Base-by-base conservation (phyloP, 2,113 vertebrate species). In the Marmota monax region DNA sequence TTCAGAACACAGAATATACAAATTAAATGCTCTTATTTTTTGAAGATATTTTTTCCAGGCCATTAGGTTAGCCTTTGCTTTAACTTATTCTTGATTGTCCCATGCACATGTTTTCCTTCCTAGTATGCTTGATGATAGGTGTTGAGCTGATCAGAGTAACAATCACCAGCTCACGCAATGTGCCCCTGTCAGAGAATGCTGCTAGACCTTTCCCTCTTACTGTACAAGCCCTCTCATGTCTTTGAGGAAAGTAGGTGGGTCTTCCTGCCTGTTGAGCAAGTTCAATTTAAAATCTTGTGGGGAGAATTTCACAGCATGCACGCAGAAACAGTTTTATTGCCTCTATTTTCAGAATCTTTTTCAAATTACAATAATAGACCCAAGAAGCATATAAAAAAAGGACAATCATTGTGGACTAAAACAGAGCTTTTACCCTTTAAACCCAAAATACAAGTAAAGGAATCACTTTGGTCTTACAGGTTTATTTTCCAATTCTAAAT, bases 311-410 rank as follows among this genome's bases (percentile, higher is more conserved):
- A 96, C 96, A 97, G 96, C 88, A 91, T 86, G 95, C 42, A 53
- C 92, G 78, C 79, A 91, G 85, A 95, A 94, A 94, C 45, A 90
- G 17, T 93, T 96, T 97, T 97, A 97, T 90, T 89, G 78, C 83
- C 85, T 96, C 92, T 97, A 86, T 97, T 98, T 97, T 96, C 95
- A 96, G 94, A 88, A 94, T 96, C 61, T 96, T 73, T 97, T 96
- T 96, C 25, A 88, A 95, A 97, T 97, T 96, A 95, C 83, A 87
- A 91, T 97, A 95, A 95, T 95, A 96, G 63, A 63, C 51, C 56
- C 51, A 92, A 88, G 88, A 97, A 96, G 56, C 61, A 67, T 76
- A 73, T 45, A 37, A 94, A 78, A 94, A 96, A 92, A 96, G 78
- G 45, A 39, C 17, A 94, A 69, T 91, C 67, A 92, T 88, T 85